Conservation (phyloP, 2,113 vertebrate genomes). For the Gobiocypris rarus region DNA sequence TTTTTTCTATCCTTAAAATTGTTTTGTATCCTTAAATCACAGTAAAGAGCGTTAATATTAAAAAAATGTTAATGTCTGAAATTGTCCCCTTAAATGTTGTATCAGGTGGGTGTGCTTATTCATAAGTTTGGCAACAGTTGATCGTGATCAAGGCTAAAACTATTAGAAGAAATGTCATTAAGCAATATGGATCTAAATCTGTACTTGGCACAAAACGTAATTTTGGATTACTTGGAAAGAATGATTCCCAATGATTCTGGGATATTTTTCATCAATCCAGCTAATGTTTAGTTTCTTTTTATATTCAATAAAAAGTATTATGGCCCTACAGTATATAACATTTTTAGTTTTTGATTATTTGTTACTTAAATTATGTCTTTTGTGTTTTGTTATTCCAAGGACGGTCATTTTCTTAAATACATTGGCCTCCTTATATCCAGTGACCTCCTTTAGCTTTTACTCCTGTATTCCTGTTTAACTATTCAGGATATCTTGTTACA, state of each 20-base stretch:
- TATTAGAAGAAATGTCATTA: not conserved
- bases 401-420: not conserved
- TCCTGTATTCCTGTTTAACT: not conserved
- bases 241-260: not conserved
- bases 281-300: not conserved
- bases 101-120: constrained; percentile 7
- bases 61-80: constrained; percentile 7
- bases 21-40: constrained; percentile 13
- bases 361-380: not conserved
- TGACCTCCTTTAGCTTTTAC: not conserved
- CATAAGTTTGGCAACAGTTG: not conserved
- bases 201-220: not conserved
- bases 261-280: constrained; percentile 8
- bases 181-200: not conserved
- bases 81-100: not conserved
- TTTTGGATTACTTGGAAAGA: not conserved
- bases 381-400: not conserved
- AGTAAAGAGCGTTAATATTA: constrained; percentile 47
- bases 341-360: not conserved
- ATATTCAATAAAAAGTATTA: constrained; percentile 17
- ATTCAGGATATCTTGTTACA: constrained; percentile 11
- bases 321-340: not conserved
- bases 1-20: constrained; percentile 2
- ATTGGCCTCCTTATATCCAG: not conserved
- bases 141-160: not conserved